A percentile compares a stretch with the other conserved stretches of the same genome.
Conservation (phyloP, 2,797 vertebrate genomes). For the Avahi laniger region DNA sequence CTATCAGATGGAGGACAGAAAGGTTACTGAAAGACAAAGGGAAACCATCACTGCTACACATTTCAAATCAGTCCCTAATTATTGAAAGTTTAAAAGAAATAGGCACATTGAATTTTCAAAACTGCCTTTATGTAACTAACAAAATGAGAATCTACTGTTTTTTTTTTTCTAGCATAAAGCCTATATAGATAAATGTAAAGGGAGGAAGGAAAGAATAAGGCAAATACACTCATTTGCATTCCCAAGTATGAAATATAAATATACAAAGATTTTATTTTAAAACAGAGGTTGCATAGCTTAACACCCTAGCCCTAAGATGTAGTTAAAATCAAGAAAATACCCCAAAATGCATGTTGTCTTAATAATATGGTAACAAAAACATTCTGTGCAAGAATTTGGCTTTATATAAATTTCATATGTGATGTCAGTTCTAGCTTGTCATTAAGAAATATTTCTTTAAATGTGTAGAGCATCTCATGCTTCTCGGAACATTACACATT, state of each 20-base stretch:
- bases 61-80: neutral
- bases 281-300: neutral
- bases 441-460: neutral
- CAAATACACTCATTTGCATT: neutral
- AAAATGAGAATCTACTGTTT: neutral
- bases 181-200: neutral
- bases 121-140: neutral
- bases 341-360: neutral
- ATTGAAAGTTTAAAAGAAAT: constrained; percentile 3
- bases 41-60: neutral
- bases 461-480: too few relatives aligned
- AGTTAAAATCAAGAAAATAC: neutral
- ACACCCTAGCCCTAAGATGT: neutral
- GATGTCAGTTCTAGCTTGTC: neutral
- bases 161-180: neutral
- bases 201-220: neutral
- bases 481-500: neutral
- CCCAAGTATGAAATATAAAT: neutral
- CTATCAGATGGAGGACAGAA: neutral
- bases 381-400: neutral
- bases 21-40: neutral
- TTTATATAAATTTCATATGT: neutral
- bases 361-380: neutral
- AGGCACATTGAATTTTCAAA: neutral
- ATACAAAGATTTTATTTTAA: neutral